phyloP scores from a whole-genome alignment of 2,888 invertebrate genomes.

The Mesorhabditis belari region DNA sequence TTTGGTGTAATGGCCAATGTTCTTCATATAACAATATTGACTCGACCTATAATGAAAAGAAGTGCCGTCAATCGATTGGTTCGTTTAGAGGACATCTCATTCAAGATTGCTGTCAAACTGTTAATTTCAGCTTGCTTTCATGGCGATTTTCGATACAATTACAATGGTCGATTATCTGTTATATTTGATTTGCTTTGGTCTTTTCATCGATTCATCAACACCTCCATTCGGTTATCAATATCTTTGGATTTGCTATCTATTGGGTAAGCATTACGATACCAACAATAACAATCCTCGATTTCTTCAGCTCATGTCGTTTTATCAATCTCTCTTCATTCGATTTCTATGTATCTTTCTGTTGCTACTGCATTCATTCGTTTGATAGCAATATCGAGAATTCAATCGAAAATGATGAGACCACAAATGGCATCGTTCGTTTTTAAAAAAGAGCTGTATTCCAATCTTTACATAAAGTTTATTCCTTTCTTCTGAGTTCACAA shows the following conservation, averaged over 20 bases:
- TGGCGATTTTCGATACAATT: constrained; percentile 35
- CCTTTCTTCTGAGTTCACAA: too few relatives aligned
- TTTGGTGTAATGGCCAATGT: constrained; percentile 27
- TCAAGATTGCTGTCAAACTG: too few relatives aligned
- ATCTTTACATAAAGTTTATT: too few relatives aligned
- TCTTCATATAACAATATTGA: constrained; percentile 31
- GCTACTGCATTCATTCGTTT: constrained; percentile 34
- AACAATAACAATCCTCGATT: constrained; percentile 6
- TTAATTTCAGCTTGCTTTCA: constrained; percentile 18
- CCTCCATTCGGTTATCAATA: constrained; percentile 29
- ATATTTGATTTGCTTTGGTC: constrained; percentile 31
- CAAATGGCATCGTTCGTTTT: constrained; percentile 7
- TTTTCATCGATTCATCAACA: constrained; percentile 16
- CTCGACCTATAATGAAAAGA: constrained; percentile 32
- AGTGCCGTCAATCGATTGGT: constrained; percentile 35
- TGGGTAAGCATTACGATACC: background rate
- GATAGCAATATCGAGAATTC: constrained; percentile 9
- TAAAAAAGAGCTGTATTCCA: background rate
- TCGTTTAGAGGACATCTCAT: background rate
- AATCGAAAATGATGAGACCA: constrained; percentile 5
- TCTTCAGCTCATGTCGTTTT: constrained; percentile 15
- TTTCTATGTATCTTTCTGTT: constrained; percentile 35
- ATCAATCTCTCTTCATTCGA: constrained; percentile 34
- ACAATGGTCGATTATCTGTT: constrained; percentile 35
- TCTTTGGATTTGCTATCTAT: constrained; percentile 8